These are phyloP conservation scores for Eonycteris spelaea DNA, from an alignment of 2,113 vertebrate species.

Conservation along the genomic window DNA sequence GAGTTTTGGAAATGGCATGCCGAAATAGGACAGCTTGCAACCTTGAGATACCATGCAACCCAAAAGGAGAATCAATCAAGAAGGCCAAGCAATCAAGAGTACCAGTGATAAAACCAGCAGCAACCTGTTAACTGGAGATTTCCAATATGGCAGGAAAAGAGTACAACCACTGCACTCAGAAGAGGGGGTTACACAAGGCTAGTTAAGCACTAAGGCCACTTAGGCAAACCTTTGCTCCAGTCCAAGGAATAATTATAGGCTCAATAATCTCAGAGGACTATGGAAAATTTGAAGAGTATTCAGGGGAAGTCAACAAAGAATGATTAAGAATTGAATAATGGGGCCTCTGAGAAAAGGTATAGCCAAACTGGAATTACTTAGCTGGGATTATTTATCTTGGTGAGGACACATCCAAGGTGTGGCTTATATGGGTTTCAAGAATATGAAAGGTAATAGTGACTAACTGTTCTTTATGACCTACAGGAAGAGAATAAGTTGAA, in stretches of 20 bases:
- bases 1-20: not conserved
- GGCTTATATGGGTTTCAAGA: constrained; percentile 58
- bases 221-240: not conserved
- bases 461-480: constrained; percentile 51
- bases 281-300: constrained; percentile 62
- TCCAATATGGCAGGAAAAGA: not conserved
- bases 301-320: constrained; percentile 70
- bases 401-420: constrained; percentile 65
- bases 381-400: constrained; percentile 69
- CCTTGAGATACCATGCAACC: not conserved
- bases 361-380: constrained; percentile 70
- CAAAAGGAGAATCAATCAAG: not conserved
- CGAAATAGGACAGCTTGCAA: not conserved
- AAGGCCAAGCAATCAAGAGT: not conserved
- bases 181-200: not conserved
- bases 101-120: not conserved
- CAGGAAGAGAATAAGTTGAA: constrained; percentile 33
- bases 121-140: not conserved
- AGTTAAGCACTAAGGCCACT: not conserved
- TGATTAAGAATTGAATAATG: constrained; percentile 73
- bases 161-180: rapidly evolving
- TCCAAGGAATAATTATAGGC: constrained; percentile 29
- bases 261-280: constrained; percentile 52
- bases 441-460: constrained; percentile 55
- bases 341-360: constrained; percentile 68